Base-by-base conservation (phyloP, 2,888 invertebrate genomes). In the Atethmia centrago region DNA sequence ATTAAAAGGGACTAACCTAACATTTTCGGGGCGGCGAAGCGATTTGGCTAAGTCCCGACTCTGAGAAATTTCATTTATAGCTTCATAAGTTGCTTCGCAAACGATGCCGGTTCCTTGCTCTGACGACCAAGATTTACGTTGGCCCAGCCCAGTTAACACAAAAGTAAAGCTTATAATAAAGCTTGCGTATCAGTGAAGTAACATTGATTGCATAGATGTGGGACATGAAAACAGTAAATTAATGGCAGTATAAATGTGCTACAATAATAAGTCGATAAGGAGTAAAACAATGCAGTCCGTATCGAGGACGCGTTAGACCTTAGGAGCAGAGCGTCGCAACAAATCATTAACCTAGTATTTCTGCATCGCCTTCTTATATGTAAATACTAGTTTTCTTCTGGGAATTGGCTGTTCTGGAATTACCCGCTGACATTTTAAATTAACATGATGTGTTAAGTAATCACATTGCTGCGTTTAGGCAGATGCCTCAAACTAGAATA, bases 311-410 rank as follows among this genome's bases (percentile, higher is more conserved):
- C 77, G 77, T 75, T 85, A 89, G 91, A 90, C 92, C 91, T 89
- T 89, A 90, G 86, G 87, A 89, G 82, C 89, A 88, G 77, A 87
- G 86, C 88, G 88, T 80, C 88, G 85, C 85, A 91, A 91, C 90
- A 92, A 94, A 92, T 91, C 90, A 90, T 93, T 93, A 93, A 92
- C 94, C 93, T 90, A 92, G 88, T 91, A 92, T 90, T 91, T 86
- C 81, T 85, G 73, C 63, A 68, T 63, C 59, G 28, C 73, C 69
- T 69, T 75, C 69, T 71, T 66, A 71, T 73, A 80, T 72, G 74
- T 76, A 80, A 77, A 83, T 85, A 85, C 59, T 36, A 53, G 72
- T 78, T 84, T 77, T 81, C 76, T 67, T 74, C 76, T 68, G 68
- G 53, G 69, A 84, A 74, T 73, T 19, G 36, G 49, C 28, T 63